Percentiles rank a stretch among this genome's conserved stretches.
phyloP scores from a whole-genome alignment of 2,797 vertebrate species.

The Neoniphon sammara region DNA sequence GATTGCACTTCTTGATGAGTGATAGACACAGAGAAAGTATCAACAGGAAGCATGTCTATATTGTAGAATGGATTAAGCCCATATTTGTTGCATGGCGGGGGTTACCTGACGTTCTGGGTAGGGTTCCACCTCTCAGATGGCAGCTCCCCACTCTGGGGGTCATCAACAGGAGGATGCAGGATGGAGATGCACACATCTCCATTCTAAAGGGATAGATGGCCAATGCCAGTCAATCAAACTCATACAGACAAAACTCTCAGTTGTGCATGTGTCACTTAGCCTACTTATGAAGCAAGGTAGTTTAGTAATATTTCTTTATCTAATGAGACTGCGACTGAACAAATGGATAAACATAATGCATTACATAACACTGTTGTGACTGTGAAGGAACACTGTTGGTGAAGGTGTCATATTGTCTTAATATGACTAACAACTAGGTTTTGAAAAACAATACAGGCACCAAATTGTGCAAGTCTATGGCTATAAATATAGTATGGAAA shows the following conservation, averaged over 20 bases:
- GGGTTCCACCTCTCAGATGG: conserved; percentile 99
- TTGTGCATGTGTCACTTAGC: not conserved
- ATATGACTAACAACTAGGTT: not conserved
- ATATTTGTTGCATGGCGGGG: not conserved
- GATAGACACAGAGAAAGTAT: not conserved
- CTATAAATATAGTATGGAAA: not conserved
- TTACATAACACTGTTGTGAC: not conserved
- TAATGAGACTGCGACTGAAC: not conserved
- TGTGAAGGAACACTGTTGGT: not conserved
- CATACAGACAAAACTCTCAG: not conserved
- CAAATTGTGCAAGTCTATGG: not conserved
- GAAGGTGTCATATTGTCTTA: not conserved
- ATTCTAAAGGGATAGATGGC: conserved; percentile 82
- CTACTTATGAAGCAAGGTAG: not conserved
- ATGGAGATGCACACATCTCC: conserved; percentile 99
- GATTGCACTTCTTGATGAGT: not conserved
- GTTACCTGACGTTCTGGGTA: conserved; percentile 96
- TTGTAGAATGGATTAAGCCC: not conserved
- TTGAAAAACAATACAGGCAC: not conserved
- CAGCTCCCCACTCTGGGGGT: conserved; percentile 97
- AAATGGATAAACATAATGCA: conserved; percentile 8
- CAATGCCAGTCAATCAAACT: not conserved
- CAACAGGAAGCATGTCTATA: not conserved
- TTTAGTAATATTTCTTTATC: not conserved
- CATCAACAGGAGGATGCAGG: conserved; percentile 97